phyloP scores from a whole-genome alignment of 1,140 invertebrate species.

The Apocrypta bakeri region DNA sequence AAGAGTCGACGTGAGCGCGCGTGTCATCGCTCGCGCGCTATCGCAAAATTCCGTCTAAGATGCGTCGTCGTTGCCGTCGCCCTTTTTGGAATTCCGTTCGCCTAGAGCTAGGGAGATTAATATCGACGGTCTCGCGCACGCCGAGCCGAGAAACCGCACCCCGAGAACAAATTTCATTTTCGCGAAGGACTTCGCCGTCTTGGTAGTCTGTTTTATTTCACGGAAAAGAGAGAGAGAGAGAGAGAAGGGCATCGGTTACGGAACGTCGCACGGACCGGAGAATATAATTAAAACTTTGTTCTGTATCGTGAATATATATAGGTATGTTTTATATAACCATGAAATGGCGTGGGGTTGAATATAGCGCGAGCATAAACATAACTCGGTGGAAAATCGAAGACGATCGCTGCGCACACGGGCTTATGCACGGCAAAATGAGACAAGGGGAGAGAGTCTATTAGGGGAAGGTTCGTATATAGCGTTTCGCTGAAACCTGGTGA shows the following conservation, averaged over 20 bases:
- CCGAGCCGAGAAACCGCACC: slow-evolving; percentile 1
- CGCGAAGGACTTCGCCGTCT: slow-evolving; percentile 1
- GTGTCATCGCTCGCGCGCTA: background rate
- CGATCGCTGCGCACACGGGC: background rate
- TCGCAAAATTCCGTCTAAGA: slow-evolving; percentile 25
- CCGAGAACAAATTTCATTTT: slow-evolving; percentile 52
- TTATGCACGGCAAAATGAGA: background rate
- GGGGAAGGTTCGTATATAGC: background rate
- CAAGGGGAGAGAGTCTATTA: background rate
- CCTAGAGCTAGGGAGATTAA: slow-evolving; percentile 45
- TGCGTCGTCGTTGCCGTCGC: background rate
- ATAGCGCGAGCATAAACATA: slow-evolving; percentile 24
- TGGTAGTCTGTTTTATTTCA: slow-evolving; percentile 43
- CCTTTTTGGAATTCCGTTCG: slow-evolving; percentile 48
- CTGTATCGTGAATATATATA: background rate
- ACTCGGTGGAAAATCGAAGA: slow-evolving; percentile 21
- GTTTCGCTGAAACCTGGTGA: background rate
- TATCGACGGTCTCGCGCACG: slow-evolving; percentile 39
- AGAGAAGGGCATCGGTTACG: slow-evolving; percentile 4
- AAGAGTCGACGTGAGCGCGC: background rate
- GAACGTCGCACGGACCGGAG: slow-evolving; percentile 29
- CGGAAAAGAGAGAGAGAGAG: background rate
- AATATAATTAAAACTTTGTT: slow-evolving; percentile 47
- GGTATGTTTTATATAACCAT: background rate
- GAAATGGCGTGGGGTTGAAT: background rate